A percentile compares a stretch with the other conserved stretches of the same genome.
These are phyloP conservation scores for Syritta pipiens DNA, from an alignment of 2,888 invertebrate species.

Conservation along the genomic window DNA sequence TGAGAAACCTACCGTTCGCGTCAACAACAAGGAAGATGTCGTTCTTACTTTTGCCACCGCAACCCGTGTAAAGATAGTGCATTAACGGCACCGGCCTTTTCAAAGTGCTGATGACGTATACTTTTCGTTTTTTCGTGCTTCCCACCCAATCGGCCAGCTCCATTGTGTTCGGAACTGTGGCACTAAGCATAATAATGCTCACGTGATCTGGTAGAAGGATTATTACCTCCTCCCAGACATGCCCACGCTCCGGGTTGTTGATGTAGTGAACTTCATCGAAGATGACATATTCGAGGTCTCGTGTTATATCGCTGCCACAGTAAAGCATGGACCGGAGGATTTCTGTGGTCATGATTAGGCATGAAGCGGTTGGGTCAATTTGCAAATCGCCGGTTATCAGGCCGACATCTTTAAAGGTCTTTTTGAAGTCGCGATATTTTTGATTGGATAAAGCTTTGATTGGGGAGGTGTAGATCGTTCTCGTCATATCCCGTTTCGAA, in stretches of 20 bases:
- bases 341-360: constrained; percentile 99
- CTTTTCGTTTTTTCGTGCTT: constrained; percentile 90
- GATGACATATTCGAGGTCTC: constrained; percentile 98
- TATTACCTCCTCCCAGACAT: constrained; percentile 99
- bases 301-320: constrained; percentile 94
- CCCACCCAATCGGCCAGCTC: constrained; percentile 98
- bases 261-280: constrained; percentile 99
- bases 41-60: constrained; percentile 84
- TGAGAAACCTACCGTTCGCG: constrained; percentile 84
- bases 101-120: constrained; percentile 95
- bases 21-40: constrained; percentile 90
- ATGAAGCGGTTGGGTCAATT: constrained; percentile 94
- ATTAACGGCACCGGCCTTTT: constrained; percentile 97
- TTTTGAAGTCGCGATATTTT: constrained; percentile 98
- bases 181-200: constrained; percentile 97
- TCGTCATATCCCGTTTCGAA: constrained; percentile 94
- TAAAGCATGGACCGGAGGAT: constrained; percentile 98
- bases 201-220: constrained; percentile 97
- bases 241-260: constrained; percentile 97
- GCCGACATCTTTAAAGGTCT: constrained; percentile 94
- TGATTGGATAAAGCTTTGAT: constrained; percentile 99
- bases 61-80: constrained; percentile 93
- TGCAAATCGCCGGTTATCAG: constrained; percentile 97
- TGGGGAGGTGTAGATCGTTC: constrained; percentile 98
- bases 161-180: constrained; percentile 97